These are phyloP conservation scores for Channa maculata DNA, from an alignment of 2,113 vertebrate species.

Conservation along the genomic window DNA sequence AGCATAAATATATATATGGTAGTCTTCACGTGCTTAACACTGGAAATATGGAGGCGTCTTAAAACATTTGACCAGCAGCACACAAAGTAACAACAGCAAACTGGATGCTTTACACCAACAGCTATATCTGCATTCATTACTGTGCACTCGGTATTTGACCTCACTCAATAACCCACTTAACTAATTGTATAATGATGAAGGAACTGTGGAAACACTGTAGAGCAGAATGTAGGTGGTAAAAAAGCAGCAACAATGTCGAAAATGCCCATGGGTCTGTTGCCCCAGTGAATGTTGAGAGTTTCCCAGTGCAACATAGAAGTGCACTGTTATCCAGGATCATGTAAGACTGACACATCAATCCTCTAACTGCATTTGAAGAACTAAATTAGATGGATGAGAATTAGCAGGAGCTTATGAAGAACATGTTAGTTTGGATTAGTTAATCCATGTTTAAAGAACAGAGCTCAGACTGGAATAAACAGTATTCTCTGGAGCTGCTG, in stretches of 20 bases:
- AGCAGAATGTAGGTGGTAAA: background rate
- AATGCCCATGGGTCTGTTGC: background rate
- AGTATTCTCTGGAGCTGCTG: slow-evolving; percentile 28
- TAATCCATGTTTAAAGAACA: background rate
- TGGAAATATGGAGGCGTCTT: no score
- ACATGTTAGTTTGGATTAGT: background rate
- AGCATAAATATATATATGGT: no score
- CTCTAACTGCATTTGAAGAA: background rate
- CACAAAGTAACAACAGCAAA: no score
- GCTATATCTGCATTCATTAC: no score
- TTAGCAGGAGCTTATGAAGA: background rate
- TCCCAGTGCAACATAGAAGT: background rate
- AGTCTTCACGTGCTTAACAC: no score
- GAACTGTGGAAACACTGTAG: background rate
- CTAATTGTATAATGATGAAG: no score
- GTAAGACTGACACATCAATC: background rate
- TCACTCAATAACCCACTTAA: no score
- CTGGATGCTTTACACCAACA: no score
- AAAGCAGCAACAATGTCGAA: background rate
- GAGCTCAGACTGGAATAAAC: slow-evolving; percentile 5
- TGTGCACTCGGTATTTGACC: no score
- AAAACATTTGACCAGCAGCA: no score
- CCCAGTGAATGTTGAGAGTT: background rate
- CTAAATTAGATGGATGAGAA: background rate
- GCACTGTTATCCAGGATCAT: background rate